phyloP scores from a whole-genome alignment of 2,797 vertebrate species.

The Cyprinella venusta region DNA sequence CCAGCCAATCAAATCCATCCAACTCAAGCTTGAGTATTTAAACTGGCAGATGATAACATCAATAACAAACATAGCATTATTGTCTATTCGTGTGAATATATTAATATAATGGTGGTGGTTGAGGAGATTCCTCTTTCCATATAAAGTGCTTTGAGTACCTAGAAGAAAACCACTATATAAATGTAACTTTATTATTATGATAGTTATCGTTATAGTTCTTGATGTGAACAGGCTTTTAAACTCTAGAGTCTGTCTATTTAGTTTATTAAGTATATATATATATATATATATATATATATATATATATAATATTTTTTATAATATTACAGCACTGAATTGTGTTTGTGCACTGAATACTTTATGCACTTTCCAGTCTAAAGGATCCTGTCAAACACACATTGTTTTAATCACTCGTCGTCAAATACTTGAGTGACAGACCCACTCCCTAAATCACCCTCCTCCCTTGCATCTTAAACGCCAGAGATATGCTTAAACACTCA shows the following conservation, averaged over 20 bases:
- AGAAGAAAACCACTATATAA: too few relatives aligned
- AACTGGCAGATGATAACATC: background rate
- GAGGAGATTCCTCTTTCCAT: too few relatives aligned
- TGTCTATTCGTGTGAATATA: background rate
- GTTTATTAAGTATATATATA: too few relatives aligned
- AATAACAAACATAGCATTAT: background rate
- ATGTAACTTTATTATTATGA: too few relatives aligned
- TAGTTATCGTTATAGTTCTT: background rate
- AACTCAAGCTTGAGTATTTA: background rate
- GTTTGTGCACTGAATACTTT: background rate
- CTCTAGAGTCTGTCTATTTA: too few relatives aligned
- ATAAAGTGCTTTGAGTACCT: too few relatives aligned
- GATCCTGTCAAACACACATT: constrained; percentile 45
- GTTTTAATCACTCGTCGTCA: constrained; percentile 43
- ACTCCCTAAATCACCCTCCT: constrained; percentile 36
- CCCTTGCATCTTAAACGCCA: constrained; percentile 47
- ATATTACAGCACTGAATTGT: background rate
- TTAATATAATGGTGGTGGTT: background rate
- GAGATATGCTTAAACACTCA: constrained; percentile 54
- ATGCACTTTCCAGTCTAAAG: background rate
- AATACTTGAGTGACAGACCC: constrained; percentile 47
- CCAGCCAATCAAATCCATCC: background rate
- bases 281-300: too few relatives aligned
- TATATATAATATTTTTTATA: too few relatives aligned
- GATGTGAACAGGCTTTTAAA: background rate